phyloP scores from a whole-genome alignment of 2,113 vertebrate species.

The Turnix velox region DNA sequence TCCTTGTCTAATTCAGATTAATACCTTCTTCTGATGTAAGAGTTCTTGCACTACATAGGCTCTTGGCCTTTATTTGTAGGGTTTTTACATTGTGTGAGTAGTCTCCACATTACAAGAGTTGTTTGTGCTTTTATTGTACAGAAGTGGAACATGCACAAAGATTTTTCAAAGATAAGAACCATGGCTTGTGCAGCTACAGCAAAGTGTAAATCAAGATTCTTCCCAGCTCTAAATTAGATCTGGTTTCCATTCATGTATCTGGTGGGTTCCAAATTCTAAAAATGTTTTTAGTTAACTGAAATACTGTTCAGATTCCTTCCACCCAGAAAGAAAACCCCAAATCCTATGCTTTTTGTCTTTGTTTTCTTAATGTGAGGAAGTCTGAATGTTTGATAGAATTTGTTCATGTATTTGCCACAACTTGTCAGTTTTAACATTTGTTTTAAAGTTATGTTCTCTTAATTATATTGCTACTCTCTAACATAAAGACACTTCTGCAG shows the following conservation, averaged over 20 bases:
- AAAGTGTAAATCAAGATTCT: neutral
- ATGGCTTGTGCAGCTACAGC: neutral
- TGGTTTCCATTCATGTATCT: neutral
- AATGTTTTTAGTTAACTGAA: neutral
- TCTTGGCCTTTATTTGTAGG: rapidly evolving
- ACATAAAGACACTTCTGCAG: neutral
- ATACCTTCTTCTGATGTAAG: neutral
- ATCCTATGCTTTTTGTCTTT: neutral
- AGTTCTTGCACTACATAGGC: neutral
- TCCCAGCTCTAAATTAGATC: neutral
- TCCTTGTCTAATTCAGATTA: neutral
- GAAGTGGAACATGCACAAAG: neutral
- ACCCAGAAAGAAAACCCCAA: neutral
- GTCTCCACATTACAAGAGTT: no score
- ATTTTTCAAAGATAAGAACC: neutral
- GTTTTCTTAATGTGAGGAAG: neutral
- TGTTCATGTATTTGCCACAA: neutral
- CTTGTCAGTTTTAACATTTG: neutral
- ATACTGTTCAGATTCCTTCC: neutral
- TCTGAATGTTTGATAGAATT: neutral
- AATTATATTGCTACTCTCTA: neutral
- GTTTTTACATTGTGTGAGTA: neutral
- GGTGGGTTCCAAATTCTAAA: neutral
- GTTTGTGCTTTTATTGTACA: neutral
- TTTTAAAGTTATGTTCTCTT: neutral